Percentiles rank a stretch among this genome's conserved stretches.
Evolutionary conservation across 1,140 invertebrate species (phyloP).

Genomic region (Orchesella cincta): DNA sequence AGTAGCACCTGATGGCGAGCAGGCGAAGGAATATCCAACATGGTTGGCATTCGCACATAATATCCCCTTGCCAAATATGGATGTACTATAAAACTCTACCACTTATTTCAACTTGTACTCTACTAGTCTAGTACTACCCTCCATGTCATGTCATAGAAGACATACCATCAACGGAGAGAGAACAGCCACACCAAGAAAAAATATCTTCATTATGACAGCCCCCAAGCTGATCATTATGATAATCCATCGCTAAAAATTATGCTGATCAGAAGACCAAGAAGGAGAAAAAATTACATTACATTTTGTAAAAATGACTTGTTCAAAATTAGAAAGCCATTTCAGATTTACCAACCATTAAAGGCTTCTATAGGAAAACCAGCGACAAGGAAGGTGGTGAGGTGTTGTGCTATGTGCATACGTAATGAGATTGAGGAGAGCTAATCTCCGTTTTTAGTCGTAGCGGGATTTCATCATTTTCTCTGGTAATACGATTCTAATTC

Average conservation of each 20-base stretch:
- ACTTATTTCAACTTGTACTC: neutral
- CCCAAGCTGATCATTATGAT: neutral
- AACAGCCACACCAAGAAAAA: constrained; percentile 1
- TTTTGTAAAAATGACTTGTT: too few species aligned
- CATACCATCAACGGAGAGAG: too few species aligned
- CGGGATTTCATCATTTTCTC: neutral
- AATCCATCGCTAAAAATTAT: neutral
- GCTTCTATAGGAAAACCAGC: too few species aligned
- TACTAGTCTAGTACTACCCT: neutral
- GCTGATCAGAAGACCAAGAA: neutral
- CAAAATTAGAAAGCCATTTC: too few species aligned
- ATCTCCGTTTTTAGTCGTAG: neutral
- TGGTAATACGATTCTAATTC: too few species aligned
- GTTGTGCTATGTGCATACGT: neutral
- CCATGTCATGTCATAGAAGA: constrained; percentile 14
- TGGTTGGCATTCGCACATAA: constrained; percentile 18
- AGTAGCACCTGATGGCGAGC: neutral
- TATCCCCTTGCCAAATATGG: constrained; percentile 18
- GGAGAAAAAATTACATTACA: neutral
- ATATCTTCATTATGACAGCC: neutral
- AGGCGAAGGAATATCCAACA: constrained; percentile 13
- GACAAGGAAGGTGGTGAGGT: neutral
- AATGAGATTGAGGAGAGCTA: neutral
- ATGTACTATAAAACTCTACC: neutral
- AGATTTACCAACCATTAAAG: too few species aligned